Conservation (phyloP, 2,888 invertebrate species). For the Sminthurides aquaticus region DNA sequence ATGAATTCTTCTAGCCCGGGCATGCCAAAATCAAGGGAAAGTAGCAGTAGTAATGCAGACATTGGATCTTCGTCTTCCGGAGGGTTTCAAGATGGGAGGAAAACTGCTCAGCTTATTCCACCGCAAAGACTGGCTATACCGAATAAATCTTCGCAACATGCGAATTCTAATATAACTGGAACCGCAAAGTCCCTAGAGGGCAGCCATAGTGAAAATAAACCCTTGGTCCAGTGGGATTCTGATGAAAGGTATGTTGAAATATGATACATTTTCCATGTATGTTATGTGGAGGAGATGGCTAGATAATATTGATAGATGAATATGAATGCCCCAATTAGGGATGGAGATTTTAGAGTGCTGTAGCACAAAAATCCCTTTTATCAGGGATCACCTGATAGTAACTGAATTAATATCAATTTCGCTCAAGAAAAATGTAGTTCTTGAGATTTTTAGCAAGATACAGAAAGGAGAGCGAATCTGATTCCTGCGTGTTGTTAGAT, state of each 20-base stretch:
- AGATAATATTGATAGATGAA: too few relatives aligned
- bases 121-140: conserved; percentile 40
- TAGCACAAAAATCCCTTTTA: too few relatives aligned
- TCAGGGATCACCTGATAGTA: too few relatives aligned
- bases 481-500: too few relatives aligned
- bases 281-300: too few relatives aligned
- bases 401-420: too few relatives aligned
- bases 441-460: too few relatives aligned
- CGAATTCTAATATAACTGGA: not conserved
- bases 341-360: too few relatives aligned
- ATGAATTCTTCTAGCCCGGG: conserved; percentile 7
- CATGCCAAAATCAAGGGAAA: conserved; percentile 2
- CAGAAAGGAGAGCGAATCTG: too few relatives aligned
- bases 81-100: conserved; percentile 26
- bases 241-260: conserved; percentile 54
- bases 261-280: too few relatives aligned
- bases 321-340: too few relatives aligned
- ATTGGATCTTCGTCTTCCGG: conserved; percentile 10
- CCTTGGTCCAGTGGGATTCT: conserved; percentile 56
- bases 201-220: conserved; percentile 49
- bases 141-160: conserved; percentile 18
- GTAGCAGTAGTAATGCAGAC: not conserved
- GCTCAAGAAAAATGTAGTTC: too few relatives aligned
- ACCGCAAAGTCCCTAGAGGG: conserved; percentile 11
- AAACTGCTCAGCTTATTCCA: conserved; percentile 34